These are phyloP conservation scores for Parasteatoda tepidariorum DNA, from an alignment of 1,140 invertebrate species.

Conservation along the genomic window DNA sequence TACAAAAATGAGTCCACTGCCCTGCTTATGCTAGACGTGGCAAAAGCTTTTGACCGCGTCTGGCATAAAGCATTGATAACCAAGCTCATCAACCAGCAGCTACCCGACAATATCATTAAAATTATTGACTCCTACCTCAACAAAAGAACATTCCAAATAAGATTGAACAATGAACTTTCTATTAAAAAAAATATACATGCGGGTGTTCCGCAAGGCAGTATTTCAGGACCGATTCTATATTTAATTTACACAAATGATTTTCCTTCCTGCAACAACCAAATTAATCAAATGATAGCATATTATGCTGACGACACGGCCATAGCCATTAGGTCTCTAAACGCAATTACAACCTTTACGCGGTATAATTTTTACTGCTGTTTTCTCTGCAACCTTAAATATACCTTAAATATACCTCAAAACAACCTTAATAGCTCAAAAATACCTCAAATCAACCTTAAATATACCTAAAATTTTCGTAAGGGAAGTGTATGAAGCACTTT, in stretches of 20 bases:
- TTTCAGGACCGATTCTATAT: not conserved
- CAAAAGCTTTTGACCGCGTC: constrained; percentile 27
- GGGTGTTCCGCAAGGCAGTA: not conserved
- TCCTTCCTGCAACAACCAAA: not conserved
- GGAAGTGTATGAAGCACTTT: too few relatives aligned
- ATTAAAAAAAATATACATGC: not conserved
- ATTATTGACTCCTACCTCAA: not conserved
- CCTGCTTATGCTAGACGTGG: not conserved
- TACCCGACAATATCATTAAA: not conserved
- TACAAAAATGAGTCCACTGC: not conserved
- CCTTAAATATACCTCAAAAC: too few relatives aligned
- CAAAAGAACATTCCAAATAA: constrained; percentile 13
- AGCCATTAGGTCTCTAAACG: not conserved
- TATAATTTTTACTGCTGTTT: too few relatives aligned
- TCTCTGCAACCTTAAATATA: too few relatives aligned
- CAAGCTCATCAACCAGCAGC: not conserved
- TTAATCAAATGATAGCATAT: not conserved
- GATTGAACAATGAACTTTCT: not conserved
- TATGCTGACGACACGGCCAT: constrained; percentile 39
- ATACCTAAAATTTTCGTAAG: too few relatives aligned
- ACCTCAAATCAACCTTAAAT: too few relatives aligned
- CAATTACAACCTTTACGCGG: not conserved
- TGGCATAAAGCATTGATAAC: constrained; percentile 8
- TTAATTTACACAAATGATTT: not conserved
- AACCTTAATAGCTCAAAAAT: too few relatives aligned